Evolutionary conservation across 2,888 invertebrate genomes (phyloP).

Genomic region (Bhutanitis thaidina): DNA sequence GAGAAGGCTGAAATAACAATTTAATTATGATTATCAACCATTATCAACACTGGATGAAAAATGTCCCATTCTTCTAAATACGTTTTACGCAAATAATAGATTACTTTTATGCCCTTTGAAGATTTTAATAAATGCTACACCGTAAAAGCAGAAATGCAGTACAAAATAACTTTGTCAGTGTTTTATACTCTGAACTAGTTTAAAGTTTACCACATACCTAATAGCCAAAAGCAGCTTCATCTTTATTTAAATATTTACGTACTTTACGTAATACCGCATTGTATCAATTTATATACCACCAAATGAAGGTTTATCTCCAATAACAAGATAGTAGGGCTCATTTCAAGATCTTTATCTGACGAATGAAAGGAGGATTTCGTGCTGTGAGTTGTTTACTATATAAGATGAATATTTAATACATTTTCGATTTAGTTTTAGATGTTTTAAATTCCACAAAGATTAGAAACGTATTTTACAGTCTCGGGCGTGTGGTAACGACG

Average conservation of each 20-base stretch:
- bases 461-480: no score
- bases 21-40: not conserved
- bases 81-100: no score
- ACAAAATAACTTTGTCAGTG: no score
- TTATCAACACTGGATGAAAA: no score
- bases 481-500: no score
- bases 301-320: not conserved
- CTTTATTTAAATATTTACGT: not conserved
- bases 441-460: no score
- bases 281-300: not conserved
- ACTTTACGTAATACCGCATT: not conserved
- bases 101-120: no score
- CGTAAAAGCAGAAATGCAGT: no score
- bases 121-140: no score
- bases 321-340: not conserved
- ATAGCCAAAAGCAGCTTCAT: not conserved
- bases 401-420: not conserved
- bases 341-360: not conserved
- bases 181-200: not conserved
- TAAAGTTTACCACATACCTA: not conserved
- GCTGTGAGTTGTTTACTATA: not conserved
- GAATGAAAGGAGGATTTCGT: not conserved
- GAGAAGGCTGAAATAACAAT: slow-evolving; percentile 5
- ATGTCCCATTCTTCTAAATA: no score
- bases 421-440: not conserved